Percentiles rank a stretch among this genome's conserved stretches.
Evolutionary conservation across 2,888 invertebrate genomes (phyloP).

Genomic region (Thera obeliscata): DNA sequence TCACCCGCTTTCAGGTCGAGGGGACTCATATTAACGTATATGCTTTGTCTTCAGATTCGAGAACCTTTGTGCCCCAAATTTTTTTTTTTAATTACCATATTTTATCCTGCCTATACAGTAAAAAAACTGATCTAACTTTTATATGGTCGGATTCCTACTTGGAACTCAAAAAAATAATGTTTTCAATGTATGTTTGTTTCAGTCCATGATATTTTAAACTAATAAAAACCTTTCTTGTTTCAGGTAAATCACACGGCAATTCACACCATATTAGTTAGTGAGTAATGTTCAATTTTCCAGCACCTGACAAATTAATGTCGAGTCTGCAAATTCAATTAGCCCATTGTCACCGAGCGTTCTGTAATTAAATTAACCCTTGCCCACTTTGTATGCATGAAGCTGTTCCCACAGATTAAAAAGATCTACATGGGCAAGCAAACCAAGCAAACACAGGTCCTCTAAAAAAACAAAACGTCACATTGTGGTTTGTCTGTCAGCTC

Average conservation of each 20-base stretch:
- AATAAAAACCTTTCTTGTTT: conserved; percentile 38
- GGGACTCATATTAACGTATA: too few species aligned
- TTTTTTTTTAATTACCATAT: too few species aligned
- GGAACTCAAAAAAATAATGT: too few species aligned
- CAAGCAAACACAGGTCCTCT: too few species aligned
- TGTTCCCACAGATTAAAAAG: not conserved
- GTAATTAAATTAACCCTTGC: conserved; percentile 54
- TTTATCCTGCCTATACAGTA: too few species aligned
- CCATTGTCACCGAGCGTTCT: conserved; percentile 46
- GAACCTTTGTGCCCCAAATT: too few species aligned
- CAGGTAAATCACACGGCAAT: conserved; percentile 42
- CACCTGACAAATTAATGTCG: conserved; percentile 24
- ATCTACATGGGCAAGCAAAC: not conserved
- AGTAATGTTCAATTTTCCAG: conserved; percentile 23
- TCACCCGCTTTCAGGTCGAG: too few species aligned
- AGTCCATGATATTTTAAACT: not conserved
- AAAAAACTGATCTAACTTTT: too few species aligned
- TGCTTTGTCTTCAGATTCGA: too few species aligned
- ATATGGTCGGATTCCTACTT: too few species aligned
- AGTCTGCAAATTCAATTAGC: conserved; percentile 55
- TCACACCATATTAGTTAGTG: conserved; percentile 5
- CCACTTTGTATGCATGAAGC: conserved; percentile 35
- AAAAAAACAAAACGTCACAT: too few species aligned
- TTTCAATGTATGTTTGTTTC: not conserved
- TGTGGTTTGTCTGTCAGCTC: too few species aligned